These are phyloP conservation scores for Daktulosphaira vitifoliae DNA, from an alignment of 1,140 invertebrate species.

Conservation along the genomic window DNA sequence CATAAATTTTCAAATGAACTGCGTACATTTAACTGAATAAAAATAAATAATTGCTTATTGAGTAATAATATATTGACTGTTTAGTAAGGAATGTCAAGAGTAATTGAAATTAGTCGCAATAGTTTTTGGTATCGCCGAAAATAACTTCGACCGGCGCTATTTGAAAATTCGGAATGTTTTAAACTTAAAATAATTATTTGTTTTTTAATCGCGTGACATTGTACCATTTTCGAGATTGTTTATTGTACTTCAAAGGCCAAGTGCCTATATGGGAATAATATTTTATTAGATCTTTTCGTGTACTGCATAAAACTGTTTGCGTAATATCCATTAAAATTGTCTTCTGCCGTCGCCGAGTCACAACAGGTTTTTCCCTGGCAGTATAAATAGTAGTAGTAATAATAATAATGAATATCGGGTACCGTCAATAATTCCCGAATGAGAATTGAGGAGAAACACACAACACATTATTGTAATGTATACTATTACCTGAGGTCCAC, in stretches of 20 bases:
- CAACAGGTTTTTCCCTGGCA: conserved; percentile 23
- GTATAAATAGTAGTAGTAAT: background rate
- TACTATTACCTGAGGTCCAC: conserved; percentile 1
- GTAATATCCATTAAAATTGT: conserved; percentile 23
- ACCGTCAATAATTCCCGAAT: conserved; percentile 12
- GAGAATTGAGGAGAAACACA: background rate
- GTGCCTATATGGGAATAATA: conserved; percentile 2
- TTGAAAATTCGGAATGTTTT: too few species aligned
- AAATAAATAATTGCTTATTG: too few species aligned
- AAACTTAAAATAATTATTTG: background rate
- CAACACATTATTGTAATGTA: background rate
- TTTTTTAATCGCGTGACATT: conserved; percentile 28
- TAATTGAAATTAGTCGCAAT: too few species aligned
- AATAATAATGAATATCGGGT: conserved; percentile 28
- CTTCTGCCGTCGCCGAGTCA: background rate
- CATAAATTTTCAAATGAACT: too few species aligned
- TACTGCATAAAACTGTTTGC: background rate
- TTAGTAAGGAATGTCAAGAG: too few species aligned
- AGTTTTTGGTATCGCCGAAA: too few species aligned
- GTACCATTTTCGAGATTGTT: conserved; percentile 21
- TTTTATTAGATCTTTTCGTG: background rate
- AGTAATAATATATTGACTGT: too few species aligned
- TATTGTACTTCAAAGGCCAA: conserved; percentile 13
- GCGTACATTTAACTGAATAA: too few species aligned
- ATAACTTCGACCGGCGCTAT: too few species aligned